Evolutionary conservation across 2,888 invertebrate species (phyloP).

Genomic region (Synergus gifuensis): DNA sequence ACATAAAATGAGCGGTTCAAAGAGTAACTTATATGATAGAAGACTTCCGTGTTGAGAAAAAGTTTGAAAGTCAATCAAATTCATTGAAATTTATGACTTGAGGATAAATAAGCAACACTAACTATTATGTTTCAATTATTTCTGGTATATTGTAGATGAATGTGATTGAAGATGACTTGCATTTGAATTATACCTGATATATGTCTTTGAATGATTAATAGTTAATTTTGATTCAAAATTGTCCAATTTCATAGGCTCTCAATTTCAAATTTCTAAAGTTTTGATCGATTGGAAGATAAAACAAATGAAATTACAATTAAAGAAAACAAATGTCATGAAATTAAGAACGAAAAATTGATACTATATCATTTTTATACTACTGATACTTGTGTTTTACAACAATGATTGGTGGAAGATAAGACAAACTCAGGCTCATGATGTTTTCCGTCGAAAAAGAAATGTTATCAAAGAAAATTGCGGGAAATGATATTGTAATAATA

Average conservation of each 20-base stretch:
- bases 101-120: not conserved
- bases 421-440: not conserved
- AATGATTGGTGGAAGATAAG: conserved; percentile 11
- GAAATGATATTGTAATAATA: not conserved
- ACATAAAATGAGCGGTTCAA: conserved; percentile 16
- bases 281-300: too few species aligned
- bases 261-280: too few species aligned
- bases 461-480: conserved; percentile 13
- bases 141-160: not conserved
- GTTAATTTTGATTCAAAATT: too few species aligned
- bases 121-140: not conserved
- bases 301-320: too few species aligned
- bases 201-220: too few species aligned
- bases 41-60: conserved; percentile 28
- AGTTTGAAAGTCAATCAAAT: conserved; percentile 19
- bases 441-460: not conserved
- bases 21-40: not conserved
- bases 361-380: too few species aligned
- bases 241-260: too few species aligned
- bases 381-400: not conserved
- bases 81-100: conserved; percentile 6
- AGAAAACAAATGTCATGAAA: not conserved
- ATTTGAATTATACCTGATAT: too few species aligned
- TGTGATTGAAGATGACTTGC: too few species aligned
- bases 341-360: not conserved